A percentile compares a stretch with the other conserved stretches of the same genome.
Evolutionary conservation across 1,140 invertebrate species (phyloP).

Genomic region (Saccostrea echinata): DNA sequence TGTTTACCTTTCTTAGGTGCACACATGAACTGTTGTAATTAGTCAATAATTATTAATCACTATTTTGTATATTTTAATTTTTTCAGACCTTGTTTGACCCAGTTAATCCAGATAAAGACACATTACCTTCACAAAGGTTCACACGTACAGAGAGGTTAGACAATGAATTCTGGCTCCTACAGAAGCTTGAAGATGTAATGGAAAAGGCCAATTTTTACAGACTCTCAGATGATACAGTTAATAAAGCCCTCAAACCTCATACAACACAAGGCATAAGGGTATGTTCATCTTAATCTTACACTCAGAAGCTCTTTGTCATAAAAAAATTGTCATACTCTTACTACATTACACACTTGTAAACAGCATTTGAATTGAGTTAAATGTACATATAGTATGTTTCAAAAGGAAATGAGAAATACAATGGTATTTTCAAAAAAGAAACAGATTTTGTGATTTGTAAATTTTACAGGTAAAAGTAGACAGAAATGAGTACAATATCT

Average conservation of each 20-base stretch:
- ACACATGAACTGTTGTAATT: no score
- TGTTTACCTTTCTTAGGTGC: no score
- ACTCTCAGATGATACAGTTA: constrained; percentile 66
- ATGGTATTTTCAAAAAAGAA: no score
- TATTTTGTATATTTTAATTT: background rate
- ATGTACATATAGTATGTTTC: no score
- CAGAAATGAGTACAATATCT: constrained; percentile 74
- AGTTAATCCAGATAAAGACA: constrained; percentile 79
- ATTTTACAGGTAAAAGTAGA: constrained; percentile 74
- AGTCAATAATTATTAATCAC: no score
- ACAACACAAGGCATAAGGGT: constrained; percentile 73
- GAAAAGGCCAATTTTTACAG: constrained; percentile 78
- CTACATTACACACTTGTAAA: no score
- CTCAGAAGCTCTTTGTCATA: no score
- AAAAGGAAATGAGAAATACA: no score
- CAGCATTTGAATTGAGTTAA: no score
- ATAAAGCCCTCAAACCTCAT: constrained; percentile 71
- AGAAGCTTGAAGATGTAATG: constrained; percentile 75
- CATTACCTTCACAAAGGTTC: constrained; percentile 69
- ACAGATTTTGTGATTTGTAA: background rate
- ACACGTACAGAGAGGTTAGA: constrained; percentile 73
- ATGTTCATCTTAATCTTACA: no score
- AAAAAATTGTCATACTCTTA: no score
- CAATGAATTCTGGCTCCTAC: constrained; percentile 78
- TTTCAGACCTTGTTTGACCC: constrained; percentile 77